A percentile compares a stretch with the other conserved stretches of the same genome.
These are phyloP conservation scores for Hyles vespertilio DNA, from an alignment of 1,140 invertebrate genomes.

Conservation along the genomic window DNA sequence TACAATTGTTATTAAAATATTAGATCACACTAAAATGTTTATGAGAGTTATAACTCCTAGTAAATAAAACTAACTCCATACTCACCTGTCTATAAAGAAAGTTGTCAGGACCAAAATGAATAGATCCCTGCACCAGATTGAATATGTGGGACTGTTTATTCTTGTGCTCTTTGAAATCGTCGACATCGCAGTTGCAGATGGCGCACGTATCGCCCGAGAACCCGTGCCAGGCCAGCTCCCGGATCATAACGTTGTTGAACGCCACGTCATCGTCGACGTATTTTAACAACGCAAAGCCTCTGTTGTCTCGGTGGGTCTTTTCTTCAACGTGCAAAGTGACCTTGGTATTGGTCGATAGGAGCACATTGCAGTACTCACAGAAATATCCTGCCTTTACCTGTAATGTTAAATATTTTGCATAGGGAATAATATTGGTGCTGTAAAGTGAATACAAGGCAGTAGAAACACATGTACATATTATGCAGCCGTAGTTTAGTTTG, in stretches of 20 bases:
- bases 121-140: conserved; percentile 29
- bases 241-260: conserved; percentile 27
- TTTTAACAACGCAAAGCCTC: conserved; percentile 18
- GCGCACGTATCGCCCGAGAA: conserved; percentile 28
- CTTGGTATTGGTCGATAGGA: conserved; percentile 31
- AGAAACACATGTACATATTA: too few species aligned
- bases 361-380: conserved; percentile 39
- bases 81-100: conserved; percentile 36
- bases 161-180: conserved; percentile 24
- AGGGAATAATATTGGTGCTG: too few species aligned
- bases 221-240: conserved; percentile 37
- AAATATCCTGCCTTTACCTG: conserved; percentile 42
- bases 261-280: conserved; percentile 21
- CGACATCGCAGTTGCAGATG: conserved; percentile 33
- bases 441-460: too few species aligned
- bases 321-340: conserved; percentile 29
- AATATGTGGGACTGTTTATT: conserved; percentile 28
- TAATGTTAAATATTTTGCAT: conserved; percentile 9
- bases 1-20: conserved; percentile 17
- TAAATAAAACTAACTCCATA: neutral
- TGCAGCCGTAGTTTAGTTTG: too few species aligned
- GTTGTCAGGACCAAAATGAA: conserved; percentile 22
- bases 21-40: too few species aligned
- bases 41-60: too few species aligned
- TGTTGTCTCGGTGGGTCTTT: conserved; percentile 23